Conservation (phyloP, 2,888 invertebrate species). For the Mongoloraphidia duomilia region DNA sequence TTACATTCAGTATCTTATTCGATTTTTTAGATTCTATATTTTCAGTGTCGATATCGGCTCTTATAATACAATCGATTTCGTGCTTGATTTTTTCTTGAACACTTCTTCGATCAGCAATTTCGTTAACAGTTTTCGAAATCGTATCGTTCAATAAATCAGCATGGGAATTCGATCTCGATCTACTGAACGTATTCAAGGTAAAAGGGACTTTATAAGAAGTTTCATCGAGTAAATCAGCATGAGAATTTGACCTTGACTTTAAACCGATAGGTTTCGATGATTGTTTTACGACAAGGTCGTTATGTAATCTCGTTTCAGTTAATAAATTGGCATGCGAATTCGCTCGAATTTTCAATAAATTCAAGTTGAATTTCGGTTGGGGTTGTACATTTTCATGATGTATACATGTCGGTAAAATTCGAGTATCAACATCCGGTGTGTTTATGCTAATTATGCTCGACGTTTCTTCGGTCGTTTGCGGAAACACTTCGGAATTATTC, state of each 20-base stretch:
- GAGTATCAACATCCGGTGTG: slow-evolving; percentile 22
- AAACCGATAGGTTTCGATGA: background rate
- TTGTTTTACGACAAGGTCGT: too few species aligned
- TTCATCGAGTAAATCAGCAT: slow-evolving; percentile 2
- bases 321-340: slow-evolving; percentile 4
- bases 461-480: slow-evolving; percentile 7
- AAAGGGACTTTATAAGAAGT: background rate
- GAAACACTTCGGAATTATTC: slow-evolving; percentile 8
- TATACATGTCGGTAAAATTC: background rate
- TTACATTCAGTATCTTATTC: background rate
- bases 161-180: slow-evolving; percentile 1
- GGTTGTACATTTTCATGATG: too few species aligned
- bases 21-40: slow-evolving; percentile 7
- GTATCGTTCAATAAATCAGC: background rate
- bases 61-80: slow-evolving; percentile 12
- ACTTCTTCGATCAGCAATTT: too few species aligned
- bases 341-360: slow-evolving; percentile 1
- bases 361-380: background rate
- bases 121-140: too few species aligned
- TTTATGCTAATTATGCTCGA: slow-evolving; percentile 29
- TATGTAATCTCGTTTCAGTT: background rate
- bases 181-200: background rate
- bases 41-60: slow-evolving; percentile 18
- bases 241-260: slow-evolving; percentile 4
- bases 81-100: background rate